Percentiles rank a stretch among this genome's conserved stretches.
phyloP scores from a whole-genome alignment of 2,113 vertebrate genomes.

The Crotalus tigris region DNA sequence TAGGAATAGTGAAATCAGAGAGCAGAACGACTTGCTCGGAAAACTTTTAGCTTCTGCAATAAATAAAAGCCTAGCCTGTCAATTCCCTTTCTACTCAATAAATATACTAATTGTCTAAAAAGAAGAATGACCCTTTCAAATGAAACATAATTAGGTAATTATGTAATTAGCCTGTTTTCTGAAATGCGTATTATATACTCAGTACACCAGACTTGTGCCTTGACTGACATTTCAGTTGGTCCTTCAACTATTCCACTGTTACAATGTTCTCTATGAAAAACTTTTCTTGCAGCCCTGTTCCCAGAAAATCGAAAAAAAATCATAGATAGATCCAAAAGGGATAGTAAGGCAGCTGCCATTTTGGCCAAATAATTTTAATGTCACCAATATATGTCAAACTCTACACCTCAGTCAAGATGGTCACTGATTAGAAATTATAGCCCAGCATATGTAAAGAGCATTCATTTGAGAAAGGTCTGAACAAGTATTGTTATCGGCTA shows the following conservation, averaged over 20 bases:
- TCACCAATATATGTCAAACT: neutral
- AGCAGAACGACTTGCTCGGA: slow-evolving; percentile 31
- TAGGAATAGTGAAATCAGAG: neutral
- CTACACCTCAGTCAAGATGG: neutral
- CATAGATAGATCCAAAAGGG: neutral
- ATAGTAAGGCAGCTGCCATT: neutral
- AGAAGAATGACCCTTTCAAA: slow-evolving; percentile 31
- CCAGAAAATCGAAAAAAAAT: neutral
- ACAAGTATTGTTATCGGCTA: neutral
- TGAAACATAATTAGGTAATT: slow-evolving; percentile 19
- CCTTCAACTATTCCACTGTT: neutral
- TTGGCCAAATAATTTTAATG: neutral
- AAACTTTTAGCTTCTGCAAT: slow-evolving; percentile 8
- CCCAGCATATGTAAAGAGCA: neutral
- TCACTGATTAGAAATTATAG: neutral
- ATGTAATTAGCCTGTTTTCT: neutral
- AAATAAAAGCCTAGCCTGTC: slow-evolving; percentile 6
- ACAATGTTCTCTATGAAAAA: slow-evolving; percentile 1
- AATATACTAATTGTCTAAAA: slow-evolving; percentile 14
- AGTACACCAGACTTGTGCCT: neutral
- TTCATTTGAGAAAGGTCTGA: neutral
- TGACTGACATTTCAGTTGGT: neutral
- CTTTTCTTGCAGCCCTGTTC: neutral
- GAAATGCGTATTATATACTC: slow-evolving; percentile 31
- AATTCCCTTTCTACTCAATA: slow-evolving; percentile 4